Evolutionary conservation across 2,797 vertebrate species (phyloP).

Genomic region (Notolepis coatsorum): DNA sequence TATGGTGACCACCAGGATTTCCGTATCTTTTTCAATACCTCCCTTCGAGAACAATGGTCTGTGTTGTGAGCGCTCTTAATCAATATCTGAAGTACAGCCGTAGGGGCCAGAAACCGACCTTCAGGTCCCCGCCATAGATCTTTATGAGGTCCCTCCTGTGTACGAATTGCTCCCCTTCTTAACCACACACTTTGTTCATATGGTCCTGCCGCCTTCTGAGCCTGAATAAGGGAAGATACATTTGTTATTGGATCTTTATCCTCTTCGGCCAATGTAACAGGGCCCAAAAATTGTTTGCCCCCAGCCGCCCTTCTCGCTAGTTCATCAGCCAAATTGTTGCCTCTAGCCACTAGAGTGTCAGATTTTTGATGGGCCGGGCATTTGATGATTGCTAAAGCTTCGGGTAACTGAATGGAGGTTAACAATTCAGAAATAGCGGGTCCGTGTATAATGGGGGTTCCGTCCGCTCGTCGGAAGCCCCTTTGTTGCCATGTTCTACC

Average conservation of each 20-base stretch:
- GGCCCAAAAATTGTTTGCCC: not conserved
- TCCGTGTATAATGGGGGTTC: not conserved
- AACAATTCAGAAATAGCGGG: not conserved
- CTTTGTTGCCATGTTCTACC: not conserved
- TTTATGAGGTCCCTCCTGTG: not conserved
- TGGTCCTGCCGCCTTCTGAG: not conserved
- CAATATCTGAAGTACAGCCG: not conserved
- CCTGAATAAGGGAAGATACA: not conserved
- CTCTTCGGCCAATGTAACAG: not conserved
- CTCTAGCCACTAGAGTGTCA: not conserved
- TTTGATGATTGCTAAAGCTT: not conserved
- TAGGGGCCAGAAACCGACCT: not conserved
- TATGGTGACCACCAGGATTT: conserved; percentile 6
- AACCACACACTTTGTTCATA: not conserved
- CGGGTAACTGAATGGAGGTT: not conserved
- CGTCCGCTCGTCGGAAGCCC: not conserved
- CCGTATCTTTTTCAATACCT: not conserved
- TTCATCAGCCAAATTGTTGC: not conserved
- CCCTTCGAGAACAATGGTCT: not conserved
- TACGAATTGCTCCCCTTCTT: not conserved
- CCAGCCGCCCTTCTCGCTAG: not conserved
- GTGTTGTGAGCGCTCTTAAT: not conserved
- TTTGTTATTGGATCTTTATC: not conserved
- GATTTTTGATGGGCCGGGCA: not conserved
- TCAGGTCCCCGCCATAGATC: not conserved